phyloP scores from a whole-genome alignment of 2,113 vertebrate species.

The Macrotis lagotis region DNA sequence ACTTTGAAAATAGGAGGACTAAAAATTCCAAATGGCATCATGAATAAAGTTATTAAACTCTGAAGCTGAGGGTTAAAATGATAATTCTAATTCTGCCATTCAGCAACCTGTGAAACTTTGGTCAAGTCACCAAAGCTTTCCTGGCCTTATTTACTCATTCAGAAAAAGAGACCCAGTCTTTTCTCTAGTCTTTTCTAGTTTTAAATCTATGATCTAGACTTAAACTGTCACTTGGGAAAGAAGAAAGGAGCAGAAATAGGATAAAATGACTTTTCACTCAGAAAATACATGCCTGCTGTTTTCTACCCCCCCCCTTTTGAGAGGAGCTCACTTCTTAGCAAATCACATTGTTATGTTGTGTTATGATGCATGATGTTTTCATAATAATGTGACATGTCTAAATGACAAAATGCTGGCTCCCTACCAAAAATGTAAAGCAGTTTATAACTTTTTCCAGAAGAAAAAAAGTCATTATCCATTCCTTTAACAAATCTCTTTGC shows the following conservation, averaged over 20 bases:
- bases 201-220: neutral
- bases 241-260: neutral
- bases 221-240: neutral
- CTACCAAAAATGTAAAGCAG: constrained; percentile 78
- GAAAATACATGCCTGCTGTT: neutral
- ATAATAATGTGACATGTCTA: constrained; percentile 75
- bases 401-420: constrained; percentile 80
- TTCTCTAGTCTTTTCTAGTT: neutral
- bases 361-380: constrained; percentile 81
- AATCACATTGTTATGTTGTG: constrained; percentile 78
- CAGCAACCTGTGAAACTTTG: neutral
- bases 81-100: neutral
- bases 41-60: neutral
- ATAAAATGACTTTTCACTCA: neutral
- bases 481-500: constrained; percentile 63
- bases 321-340: constrained; percentile 74
- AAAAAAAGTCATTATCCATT: constrained; percentile 69
- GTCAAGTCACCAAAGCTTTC: neutral
- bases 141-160: neutral
- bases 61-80: neutral
- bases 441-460: constrained; percentile 37
- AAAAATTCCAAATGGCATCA: neutral
- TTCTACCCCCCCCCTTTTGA: neutral
- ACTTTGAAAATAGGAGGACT: neutral
- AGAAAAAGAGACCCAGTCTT: neutral